phyloP scores from a whole-genome alignment of 2,797 vertebrate species.

The Sebastes matsubarae region DNA sequence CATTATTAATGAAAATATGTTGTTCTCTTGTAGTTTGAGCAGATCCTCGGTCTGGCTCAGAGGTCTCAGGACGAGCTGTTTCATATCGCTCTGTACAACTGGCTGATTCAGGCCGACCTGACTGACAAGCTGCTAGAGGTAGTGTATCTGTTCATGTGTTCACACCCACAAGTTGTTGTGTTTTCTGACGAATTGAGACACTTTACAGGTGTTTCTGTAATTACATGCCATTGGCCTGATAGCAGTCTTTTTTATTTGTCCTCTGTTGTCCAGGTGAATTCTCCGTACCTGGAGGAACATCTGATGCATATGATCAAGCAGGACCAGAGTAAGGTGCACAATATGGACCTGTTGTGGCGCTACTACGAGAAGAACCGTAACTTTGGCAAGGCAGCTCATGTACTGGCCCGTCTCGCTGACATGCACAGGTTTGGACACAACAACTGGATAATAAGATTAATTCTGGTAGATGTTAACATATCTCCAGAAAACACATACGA shows the following conservation, averaged over 20 bases:
- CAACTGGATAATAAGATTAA: not conserved
- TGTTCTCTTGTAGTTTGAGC: conserved; percentile 88
- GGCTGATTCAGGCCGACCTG: conserved; percentile 96
- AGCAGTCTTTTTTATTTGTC: not conserved
- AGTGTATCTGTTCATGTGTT: not conserved
- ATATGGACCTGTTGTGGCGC: conserved; percentile 97
- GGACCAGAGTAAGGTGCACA: conserved; percentile 96
- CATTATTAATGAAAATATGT: conserved; percentile 19
- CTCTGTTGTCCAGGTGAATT: conserved; percentile 86
- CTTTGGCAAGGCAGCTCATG: conserved; percentile 93
- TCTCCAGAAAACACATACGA: too few species aligned
- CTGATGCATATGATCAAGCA: conserved; percentile 95
- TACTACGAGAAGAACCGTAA: conserved; percentile 96
- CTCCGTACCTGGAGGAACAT: conserved; percentile 94
- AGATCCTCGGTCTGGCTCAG: conserved; percentile 93
- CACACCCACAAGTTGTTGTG: not conserved
- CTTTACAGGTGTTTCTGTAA: not conserved
- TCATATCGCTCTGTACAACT: conserved; percentile 97
- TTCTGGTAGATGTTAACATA: not conserved
- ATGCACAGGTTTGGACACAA: conserved; percentile 89
- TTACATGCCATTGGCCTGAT: not conserved
- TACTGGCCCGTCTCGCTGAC: conserved; percentile 92
- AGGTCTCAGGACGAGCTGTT: conserved; percentile 96
- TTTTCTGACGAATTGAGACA: not conserved
- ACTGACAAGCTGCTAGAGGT: conserved; percentile 96